Percentiles rank a stretch among this genome's conserved stretches.
phyloP scores from a whole-genome alignment of 2,113 vertebrate species.

The Neolamprologus cancellatus region DNA sequence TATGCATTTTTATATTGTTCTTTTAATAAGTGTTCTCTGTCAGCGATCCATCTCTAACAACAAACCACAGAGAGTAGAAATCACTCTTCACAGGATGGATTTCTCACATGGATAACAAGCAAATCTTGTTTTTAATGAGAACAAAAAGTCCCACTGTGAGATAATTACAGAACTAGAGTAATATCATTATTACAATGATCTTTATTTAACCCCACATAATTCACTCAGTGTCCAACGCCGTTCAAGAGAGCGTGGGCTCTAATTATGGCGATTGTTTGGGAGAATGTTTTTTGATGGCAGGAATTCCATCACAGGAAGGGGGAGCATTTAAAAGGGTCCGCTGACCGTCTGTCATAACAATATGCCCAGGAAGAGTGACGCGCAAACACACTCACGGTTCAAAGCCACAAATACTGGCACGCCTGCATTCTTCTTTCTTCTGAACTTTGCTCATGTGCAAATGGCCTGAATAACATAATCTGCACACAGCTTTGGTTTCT shows the following conservation, averaged over 20 bases:
- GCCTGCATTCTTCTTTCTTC: neutral
- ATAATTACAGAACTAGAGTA: neutral
- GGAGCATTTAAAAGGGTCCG: slow-evolving; percentile 13
- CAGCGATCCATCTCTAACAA: neutral
- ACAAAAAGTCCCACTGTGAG: neutral
- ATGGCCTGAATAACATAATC: slow-evolving; percentile 3
- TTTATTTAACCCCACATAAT: neutral
- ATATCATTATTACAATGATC: neutral
- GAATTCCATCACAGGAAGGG: slow-evolving; percentile 56
- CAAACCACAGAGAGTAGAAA: neutral
- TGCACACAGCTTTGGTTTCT: neutral
- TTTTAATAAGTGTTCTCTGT: neutral
- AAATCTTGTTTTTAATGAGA: neutral
- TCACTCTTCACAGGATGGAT: neutral
- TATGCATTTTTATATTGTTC: neutral
- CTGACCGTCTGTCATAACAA: slow-evolving; percentile 6
- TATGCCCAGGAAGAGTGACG: neutral
- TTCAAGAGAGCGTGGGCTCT: neutral
- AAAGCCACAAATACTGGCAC: neutral
- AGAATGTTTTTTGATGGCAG: neutral
- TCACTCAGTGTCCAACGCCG: neutral
- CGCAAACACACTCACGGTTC: neutral
- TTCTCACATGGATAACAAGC: neutral
- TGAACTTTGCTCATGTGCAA: neutral
- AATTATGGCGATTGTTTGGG: slow-evolving; percentile 20